A percentile compares a stretch with the other conserved stretches of the same genome.
phyloP scores from a whole-genome alignment of 37 sponge, comb jelly and placozoan genomes.

The Chondrilla cf. caribensis region DNA sequence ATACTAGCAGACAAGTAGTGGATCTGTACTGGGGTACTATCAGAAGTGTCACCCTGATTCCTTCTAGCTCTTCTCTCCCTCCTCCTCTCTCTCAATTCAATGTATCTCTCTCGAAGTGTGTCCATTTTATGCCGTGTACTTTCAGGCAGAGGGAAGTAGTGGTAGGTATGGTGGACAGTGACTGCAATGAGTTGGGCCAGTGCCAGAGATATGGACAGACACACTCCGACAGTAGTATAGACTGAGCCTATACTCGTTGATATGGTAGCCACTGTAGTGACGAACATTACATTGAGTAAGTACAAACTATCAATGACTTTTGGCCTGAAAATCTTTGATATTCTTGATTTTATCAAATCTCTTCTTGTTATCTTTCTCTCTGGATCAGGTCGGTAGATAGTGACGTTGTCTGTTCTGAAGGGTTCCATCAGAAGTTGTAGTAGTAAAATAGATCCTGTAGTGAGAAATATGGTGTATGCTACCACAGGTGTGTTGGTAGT shows the following conservation, averaged over 20 bases:
- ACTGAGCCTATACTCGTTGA: neutral
- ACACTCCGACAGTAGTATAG: neutral
- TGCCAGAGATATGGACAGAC: neutral
- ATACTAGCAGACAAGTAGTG: too few relatives aligned
- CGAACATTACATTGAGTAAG: neutral
- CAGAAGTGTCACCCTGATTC: neutral
- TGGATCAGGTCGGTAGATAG: too few relatives aligned
- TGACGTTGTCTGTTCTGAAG: neutral
- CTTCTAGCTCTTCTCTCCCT: neutral
- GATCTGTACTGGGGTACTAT: too few relatives aligned
- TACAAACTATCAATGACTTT: neutral
- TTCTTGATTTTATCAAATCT: too few relatives aligned
- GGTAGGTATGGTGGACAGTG: neutral
- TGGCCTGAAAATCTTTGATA: neutral
- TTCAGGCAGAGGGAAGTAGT: neutral
- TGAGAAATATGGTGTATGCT: neutral
- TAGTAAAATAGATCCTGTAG: neutral
- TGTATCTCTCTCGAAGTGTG: neutral
- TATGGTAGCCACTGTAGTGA: neutral
- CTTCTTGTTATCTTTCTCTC: too few relatives aligned
- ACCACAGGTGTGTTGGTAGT: neutral
- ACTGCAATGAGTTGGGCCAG: neutral
- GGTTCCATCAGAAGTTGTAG: neutral
- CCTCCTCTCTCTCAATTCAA: neutral
- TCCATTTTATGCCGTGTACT: neutral